Conservation (phyloP, 2,888 invertebrate species). For the Poecilobothrus nobilitatus region DNA sequence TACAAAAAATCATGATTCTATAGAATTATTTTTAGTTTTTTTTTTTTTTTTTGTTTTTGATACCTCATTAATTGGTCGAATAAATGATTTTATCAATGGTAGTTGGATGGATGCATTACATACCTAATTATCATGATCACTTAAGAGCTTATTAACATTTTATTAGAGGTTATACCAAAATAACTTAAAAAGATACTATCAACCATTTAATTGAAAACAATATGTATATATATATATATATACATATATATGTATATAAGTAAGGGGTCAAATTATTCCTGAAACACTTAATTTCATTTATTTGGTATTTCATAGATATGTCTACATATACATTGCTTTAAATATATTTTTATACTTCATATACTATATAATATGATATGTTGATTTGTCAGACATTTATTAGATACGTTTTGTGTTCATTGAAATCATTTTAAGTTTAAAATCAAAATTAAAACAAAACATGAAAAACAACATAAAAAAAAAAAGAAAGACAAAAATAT, state of each 20-base stretch:
- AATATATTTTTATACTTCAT: no score
- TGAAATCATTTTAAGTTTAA: not conserved
- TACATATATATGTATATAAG: no score
- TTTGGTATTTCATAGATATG: no score
- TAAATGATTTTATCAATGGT: not conserved
- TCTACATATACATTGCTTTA: no score
- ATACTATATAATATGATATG: no score
- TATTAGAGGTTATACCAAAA: no score
- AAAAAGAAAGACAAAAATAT: not conserved
- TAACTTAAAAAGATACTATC: not conserved
- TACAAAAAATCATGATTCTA: not conserved
- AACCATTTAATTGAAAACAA: not conserved
- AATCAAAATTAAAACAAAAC: not conserved
- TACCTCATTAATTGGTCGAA: not conserved
- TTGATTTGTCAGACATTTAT: no score
- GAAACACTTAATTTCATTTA: not conserved
- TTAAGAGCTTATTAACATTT: not conserved
- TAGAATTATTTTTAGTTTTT: not conserved
- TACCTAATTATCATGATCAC: not conserved
- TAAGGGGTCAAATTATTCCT: no score
- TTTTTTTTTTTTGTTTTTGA: not conserved
- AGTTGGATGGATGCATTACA: not conserved
- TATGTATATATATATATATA: not conserved
- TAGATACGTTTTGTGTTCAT: not conserved
- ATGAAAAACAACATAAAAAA: not conserved